Base-by-base conservation (phyloP, 2,113 vertebrate genomes). In the Podarcis cretensis region DNA sequence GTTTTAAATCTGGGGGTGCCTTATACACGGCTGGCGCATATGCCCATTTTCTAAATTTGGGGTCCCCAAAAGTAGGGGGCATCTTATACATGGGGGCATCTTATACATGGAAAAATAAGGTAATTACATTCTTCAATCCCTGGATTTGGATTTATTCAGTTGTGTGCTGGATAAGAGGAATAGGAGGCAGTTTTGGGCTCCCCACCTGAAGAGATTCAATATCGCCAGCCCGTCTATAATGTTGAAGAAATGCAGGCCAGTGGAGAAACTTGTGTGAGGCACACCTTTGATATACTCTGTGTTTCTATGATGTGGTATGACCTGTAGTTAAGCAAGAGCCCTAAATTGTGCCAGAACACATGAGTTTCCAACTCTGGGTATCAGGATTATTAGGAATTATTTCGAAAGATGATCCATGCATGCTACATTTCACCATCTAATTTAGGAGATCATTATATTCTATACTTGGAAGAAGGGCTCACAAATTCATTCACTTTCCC, bases 131-230 rank as follows among this genome's bases (percentile, higher is more conserved):
- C 37, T 40, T 63, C 25, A 75, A 2, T 35, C 54, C 32, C 25
- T 78, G 37, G 25, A 86, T 30, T 78, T 79, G 59, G 63, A 78
- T 80, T 86, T 57, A 86, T 80, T 86, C 54, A 20, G 21, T 63
- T 80, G n/a, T 71, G 37, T 6, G 68, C 21, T 54, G 59, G 7
- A 20, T 59, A 18, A 57, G 43, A 87, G 32, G 25, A 59, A 71
- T 30, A 77, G 16, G n/a, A 80, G 69, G 23, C 13, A 80, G 71
- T 57, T 80, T 16, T 68, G 69, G 68, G 18, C 13, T 59, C 57
- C 30, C 20, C 6, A 25, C 35, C 6, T 79, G 63, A 40, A 57
- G 25, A 27, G 23, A 71, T 81, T 57, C n/a, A 32, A 43, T 54
- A 20, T 18, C 6, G 14, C 23, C 6, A 25, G 6, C 12, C 40